phyloP scores from a whole-genome alignment of 2,888 invertebrate genomes.

The Protophormia terraenovae region DNA sequence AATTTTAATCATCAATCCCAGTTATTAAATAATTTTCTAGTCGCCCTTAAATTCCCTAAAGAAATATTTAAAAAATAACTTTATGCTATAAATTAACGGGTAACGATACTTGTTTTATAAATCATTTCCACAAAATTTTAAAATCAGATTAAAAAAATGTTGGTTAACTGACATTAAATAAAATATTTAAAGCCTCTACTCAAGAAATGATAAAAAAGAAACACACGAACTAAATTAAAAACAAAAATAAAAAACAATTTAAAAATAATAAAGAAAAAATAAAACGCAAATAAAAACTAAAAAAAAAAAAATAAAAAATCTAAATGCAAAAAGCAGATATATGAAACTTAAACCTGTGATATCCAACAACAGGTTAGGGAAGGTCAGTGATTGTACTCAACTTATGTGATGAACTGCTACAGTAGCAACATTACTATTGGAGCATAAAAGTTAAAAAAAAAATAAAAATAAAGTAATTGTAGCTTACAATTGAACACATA shows the following conservation, averaged over 20 bases:
- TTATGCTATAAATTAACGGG: constrained; percentile 27
- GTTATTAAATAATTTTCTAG: constrained; percentile 37
- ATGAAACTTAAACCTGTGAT: constrained; percentile 30
- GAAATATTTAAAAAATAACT: too few relatives aligned
- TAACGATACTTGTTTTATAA: not conserved
- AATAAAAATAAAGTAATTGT: not conserved
- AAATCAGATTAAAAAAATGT: constrained; percentile 2
- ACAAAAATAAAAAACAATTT: not conserved
- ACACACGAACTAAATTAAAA: not conserved
- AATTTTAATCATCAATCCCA: not conserved
- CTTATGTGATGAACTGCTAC: not conserved
- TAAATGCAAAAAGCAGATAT: not conserved
- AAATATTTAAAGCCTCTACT: constrained; percentile 33
- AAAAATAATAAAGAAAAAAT: not conserved
- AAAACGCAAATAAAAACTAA: not conserved
- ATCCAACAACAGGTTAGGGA: constrained; percentile 55
- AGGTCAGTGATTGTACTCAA: constrained; percentile 63
- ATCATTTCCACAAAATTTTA: constrained; percentile 8
- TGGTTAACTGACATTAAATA: constrained; percentile 38
- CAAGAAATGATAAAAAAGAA: not conserved
- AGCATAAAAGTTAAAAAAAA: not conserved
- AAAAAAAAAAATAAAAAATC: not conserved
- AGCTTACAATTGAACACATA: not conserved
- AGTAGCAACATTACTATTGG: not conserved
- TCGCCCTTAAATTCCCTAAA: constrained; percentile 1